Evolutionary conservation across 1,140 invertebrate genomes (phyloP).

Genomic region (Drosophila hydei): DNA sequence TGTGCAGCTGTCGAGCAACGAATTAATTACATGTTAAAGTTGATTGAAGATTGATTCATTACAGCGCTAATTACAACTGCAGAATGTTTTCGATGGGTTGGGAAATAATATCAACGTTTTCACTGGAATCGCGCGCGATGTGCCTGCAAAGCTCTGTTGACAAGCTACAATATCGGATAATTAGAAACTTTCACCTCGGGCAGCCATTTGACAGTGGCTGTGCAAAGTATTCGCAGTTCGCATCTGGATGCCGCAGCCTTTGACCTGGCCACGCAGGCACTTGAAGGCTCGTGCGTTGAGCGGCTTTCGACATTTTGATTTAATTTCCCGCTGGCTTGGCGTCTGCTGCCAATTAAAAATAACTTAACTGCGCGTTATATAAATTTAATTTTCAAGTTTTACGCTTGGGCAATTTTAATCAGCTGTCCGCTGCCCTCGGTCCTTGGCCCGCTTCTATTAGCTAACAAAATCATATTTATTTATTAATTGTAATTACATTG

Average conservation of each 20-base stretch:
- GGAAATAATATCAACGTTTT: slow-evolving; percentile 13
- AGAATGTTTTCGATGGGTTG: neutral
- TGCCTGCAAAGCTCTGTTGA: no score
- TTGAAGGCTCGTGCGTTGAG: slow-evolving; percentile 18
- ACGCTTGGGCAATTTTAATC: slow-evolving; percentile 50
- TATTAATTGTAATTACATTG: slow-evolving; percentile 77
- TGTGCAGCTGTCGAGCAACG: slow-evolving; percentile 48
- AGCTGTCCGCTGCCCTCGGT: slow-evolving; percentile 3
- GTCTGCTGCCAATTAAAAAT: slow-evolving; percentile 67
- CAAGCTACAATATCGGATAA: slow-evolving; percentile 55
- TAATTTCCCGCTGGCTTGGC: slow-evolving; percentile 48
- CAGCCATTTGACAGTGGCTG: slow-evolving; percentile 18
- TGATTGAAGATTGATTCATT: slow-evolving; percentile 35
- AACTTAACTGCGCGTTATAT: slow-evolving; percentile 63
- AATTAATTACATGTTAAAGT: slow-evolving; percentile 66
- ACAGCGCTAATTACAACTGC: slow-evolving; percentile 8
- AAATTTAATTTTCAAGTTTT: slow-evolving; percentile 65
- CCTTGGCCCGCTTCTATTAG: slow-evolving; percentile 33
- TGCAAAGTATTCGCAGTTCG: no score
- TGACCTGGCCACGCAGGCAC: slow-evolving; percentile 20
- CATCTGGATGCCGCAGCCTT: slow-evolving; percentile 22
- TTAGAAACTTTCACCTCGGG: slow-evolving; percentile 51
- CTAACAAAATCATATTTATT: slow-evolving; percentile 77
- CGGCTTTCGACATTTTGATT: slow-evolving; percentile 58
- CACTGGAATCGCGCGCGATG: slow-evolving; percentile 16